Evolutionary conservation across 2,888 invertebrate species (phyloP).

Genomic region (Himalopsyche japonica): DNA sequence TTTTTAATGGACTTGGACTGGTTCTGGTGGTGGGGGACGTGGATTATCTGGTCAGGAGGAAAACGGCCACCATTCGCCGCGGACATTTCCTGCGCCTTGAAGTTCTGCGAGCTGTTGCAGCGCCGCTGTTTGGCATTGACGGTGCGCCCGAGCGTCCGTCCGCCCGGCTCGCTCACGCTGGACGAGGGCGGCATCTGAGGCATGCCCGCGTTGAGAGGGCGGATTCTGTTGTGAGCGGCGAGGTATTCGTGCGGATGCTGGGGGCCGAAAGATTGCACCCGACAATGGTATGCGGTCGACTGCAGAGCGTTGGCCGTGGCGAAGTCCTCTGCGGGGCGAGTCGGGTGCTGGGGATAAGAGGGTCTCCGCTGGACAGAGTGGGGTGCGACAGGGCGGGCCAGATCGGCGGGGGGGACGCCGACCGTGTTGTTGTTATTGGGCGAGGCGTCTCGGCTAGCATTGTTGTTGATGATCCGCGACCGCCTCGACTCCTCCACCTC

Average conservation of each 20-base stretch:
- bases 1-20: not conserved
- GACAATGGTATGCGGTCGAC: not conserved
- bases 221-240: slow-evolving; percentile 6
- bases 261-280: slow-evolving; percentile 44
- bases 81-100: slow-evolving; percentile 42
- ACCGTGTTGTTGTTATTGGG: slow-evolving; percentile 41
- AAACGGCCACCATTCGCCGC: slow-evolving; percentile 19
- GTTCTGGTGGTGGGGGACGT: slow-evolving; percentile 17
- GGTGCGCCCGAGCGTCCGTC: slow-evolving; percentile 7
- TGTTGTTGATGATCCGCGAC: slow-evolving; percentile 36
- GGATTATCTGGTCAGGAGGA: slow-evolving; percentile 27
- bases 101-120: slow-evolving; percentile 47
- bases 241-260: slow-evolving; percentile 49
- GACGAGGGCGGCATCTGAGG: slow-evolving; percentile 53
- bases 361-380: not conserved
- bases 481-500: slow-evolving; percentile 38
- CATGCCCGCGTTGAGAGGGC: slow-evolving; percentile 53
- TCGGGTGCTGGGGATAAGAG: slow-evolving; percentile 44
- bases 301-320: slow-evolving; percentile 49
- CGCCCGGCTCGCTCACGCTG: slow-evolving; percentile 31
- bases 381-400: not conserved
- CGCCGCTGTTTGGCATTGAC: slow-evolving; percentile 47
- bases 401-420: not conserved
- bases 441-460: slow-evolving; percentile 49
- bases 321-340: slow-evolving; percentile 56